Percentiles rank a stretch among this genome's conserved stretches.
Conservation (phyloP, 2,797 vertebrate species). For the Chelonia mydas region DNA sequence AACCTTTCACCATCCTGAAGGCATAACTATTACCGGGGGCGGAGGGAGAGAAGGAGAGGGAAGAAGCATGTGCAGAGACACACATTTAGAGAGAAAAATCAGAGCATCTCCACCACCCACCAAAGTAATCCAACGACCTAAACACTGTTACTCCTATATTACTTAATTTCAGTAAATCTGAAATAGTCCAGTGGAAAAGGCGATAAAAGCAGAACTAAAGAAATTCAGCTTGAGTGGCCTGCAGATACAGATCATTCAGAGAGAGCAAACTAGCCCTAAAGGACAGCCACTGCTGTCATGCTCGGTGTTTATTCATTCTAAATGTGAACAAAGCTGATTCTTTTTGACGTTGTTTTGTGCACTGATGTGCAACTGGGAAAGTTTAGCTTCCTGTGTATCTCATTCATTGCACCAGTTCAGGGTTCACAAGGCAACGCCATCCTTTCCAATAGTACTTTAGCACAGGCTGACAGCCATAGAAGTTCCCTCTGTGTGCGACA, state of each 20-base stretch:
- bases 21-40: background rate
- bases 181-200: background rate
- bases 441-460: background rate
- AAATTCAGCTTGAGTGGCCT: background rate
- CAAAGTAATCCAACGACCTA: background rate
- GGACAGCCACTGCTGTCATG: background rate
- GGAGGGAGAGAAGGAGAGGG: background rate
- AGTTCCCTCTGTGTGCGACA: background rate
- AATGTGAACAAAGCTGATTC: background rate
- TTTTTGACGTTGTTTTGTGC: background rate
- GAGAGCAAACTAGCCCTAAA: background rate
- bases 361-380: background rate
- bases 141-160: background rate
- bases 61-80: background rate
- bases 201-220: background rate
- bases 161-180: background rate
- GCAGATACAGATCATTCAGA: background rate
- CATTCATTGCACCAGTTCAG: background rate
- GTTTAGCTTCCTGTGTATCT: background rate
- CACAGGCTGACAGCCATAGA: background rate
- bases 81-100: background rate
- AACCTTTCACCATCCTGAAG: constrained; percentile 22
- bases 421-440: background rate
- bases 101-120: background rate
- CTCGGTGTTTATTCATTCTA: background rate